Base-by-base conservation (phyloP, 2,797 vertebrate genomes). In the Myotis pilosus region DNA sequence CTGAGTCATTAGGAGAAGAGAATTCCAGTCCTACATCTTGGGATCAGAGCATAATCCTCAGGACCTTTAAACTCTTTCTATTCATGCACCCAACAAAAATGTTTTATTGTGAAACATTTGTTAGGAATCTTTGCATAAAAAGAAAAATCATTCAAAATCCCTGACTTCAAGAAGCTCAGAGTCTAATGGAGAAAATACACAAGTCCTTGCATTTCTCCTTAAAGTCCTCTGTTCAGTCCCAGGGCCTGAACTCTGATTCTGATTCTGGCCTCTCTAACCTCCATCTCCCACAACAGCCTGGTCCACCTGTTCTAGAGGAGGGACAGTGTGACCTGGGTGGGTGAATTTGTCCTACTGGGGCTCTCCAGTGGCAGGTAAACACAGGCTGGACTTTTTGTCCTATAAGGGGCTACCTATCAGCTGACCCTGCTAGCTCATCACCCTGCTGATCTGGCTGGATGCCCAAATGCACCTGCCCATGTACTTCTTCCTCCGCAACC, bases 401-500 rank as follows among this genome's bases (percentile, higher is more conserved):
- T 96, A 8, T 96, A 95, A 28, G 68, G 57, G 11, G 57, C 28
- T 0, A 9, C 79, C 68, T 97, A 78, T 71, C 75, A 96, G 66
- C 44, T 95, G 49, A 97, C 79, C 25, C 25, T 94, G 19, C 57
- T 94, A 23, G 10, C 92, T 96, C 79, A 92, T 94, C 23, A 4
- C 80, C 28, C 28, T 79, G n/a, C 28, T 96, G 17, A 91, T 69
- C 0, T 10, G 33, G 3, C 38, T 90, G 53, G 93, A 89, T 7
- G 1, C 44, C 2, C 28, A 23, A 8, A 53, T 97, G 12, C 80
- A 95, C 88, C n/a, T 69, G 47, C 81, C 80, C 44, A 17, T 6
- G 25, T 80, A 92, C 28, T 97, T 96, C 91, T 94, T 96, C 71
- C 95, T 96, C 33, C 5, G 87, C 79, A 68, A 89, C 10, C 83